Percentiles rank a stretch among this genome's conserved stretches.
phyloP scores from a whole-genome alignment of 2,113 vertebrate genomes.

The Saccopteryx leptura region DNA sequence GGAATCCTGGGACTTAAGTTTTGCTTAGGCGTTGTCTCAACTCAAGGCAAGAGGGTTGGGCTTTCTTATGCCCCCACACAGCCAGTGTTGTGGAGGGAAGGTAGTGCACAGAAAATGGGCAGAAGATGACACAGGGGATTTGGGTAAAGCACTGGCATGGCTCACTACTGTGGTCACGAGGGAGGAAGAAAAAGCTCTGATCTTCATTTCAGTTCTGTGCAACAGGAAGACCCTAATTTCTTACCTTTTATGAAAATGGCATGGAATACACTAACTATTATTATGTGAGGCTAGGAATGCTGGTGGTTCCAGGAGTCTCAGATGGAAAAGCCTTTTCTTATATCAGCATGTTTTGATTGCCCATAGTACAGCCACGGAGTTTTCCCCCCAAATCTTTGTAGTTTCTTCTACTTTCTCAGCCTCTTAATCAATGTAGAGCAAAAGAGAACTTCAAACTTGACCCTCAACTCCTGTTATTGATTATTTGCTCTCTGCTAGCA shows the following conservation, averaged over 20 bases:
- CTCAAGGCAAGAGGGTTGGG: neutral
- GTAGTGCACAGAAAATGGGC: neutral
- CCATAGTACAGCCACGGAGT: neutral
- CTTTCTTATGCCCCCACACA: neutral
- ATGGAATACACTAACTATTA: neutral
- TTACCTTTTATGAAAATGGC: neutral
- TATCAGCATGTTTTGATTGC: neutral
- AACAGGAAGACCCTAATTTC: neutral
- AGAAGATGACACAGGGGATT: neutral
- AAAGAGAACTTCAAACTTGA: conserved; percentile 49
- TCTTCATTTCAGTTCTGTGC: neutral
- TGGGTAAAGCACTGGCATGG: neutral
- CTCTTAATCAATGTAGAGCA: conserved; percentile 55
- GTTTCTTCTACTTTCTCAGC: conserved; percentile 17
- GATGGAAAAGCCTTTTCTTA: neutral
- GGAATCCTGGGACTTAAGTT: neutral
- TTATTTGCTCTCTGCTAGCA: conserved; percentile 57
- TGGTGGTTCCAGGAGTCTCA: neutral
- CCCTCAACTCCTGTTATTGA: conserved; percentile 54
- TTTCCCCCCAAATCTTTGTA: neutral
- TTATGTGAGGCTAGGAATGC: neutral
- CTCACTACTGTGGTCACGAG: neutral
- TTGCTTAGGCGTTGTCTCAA: neutral
- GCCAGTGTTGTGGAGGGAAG: neutral
- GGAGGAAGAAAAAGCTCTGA: neutral